Conservation (phyloP, 2,797 vertebrate genomes). For the Centroberyx gerrardi region DNA sequence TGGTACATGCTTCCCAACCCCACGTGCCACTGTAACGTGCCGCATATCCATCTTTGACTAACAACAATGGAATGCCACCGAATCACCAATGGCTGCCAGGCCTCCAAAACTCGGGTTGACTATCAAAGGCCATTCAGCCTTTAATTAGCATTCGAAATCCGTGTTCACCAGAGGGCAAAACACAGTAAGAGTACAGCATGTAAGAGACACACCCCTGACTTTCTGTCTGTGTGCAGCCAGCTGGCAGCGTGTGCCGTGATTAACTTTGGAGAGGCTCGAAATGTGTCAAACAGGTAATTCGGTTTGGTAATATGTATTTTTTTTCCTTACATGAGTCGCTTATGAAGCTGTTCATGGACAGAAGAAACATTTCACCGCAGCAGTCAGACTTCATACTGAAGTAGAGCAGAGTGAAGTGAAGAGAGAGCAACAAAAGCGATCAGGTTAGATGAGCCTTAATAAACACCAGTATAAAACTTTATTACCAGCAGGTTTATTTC, state of each 20-base stretch:
- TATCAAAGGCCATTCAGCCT: constrained; percentile 17
- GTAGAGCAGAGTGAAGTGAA: background rate
- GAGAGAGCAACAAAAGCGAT: background rate
- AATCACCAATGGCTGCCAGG: constrained; percentile 24
- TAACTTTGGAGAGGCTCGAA: background rate
- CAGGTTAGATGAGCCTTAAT: constrained; percentile 3
- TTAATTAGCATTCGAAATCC: constrained; percentile 32
- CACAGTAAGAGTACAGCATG: constrained; percentile 21
- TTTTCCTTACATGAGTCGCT: background rate
- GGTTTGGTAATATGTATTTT: background rate
- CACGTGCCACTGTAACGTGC: background rate
- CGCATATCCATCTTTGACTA: background rate
- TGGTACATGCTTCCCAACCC: constrained; percentile 1
- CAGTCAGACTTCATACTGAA: background rate
- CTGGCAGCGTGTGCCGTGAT: background rate
- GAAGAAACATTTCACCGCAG: background rate
- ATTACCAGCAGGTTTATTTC: background rate
- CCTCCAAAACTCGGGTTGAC: background rate
- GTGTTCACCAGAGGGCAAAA: constrained; percentile 13
- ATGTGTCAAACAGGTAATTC: background rate
- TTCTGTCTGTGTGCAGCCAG: background rate
- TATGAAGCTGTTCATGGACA: background rate
- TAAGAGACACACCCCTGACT: constrained; percentile 27
- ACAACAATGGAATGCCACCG: constrained; percentile 36
- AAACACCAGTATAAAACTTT: background rate